Base-by-base conservation (phyloP, 2,888 invertebrate species). In the Aspidiotus destructor region DNA sequence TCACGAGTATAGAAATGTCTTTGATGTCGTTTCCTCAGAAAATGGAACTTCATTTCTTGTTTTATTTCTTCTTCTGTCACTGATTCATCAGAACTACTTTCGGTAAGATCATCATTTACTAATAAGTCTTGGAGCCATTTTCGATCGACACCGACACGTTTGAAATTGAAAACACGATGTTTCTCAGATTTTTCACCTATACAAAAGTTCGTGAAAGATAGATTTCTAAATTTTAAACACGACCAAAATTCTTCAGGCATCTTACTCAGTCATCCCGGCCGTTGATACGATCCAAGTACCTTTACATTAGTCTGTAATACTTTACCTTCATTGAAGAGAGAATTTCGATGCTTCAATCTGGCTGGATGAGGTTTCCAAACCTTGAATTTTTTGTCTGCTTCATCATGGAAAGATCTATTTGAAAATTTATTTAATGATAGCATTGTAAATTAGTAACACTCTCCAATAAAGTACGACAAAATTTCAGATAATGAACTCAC, bases 121-220 rank as follows among this genome's bases (percentile, higher is more conserved):
- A 96, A 78, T 15, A 92, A 82, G 77, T 91, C 88, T 75, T 88
- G 85, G 8, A 96, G 78, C 94, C 95, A 96, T 74, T 86, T 84
- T 70, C 95, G 81, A 75, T 90, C 89, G 71, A 86, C 85, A 69
- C 88, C 89, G 17, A 92, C 84, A 74, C 85, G 87, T 55, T 85
- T 83, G 74, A 94, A 86, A 77, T 95, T 96, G 77, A 87, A 93
- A 8, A 91, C 77, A 68, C 88, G 82, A 2, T 85, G 79, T 73
- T 88, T 86, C 73, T 90, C 89, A 74, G 85, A 83, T 75, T 86
- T 84, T 16, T 87, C 82, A 75, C 91, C 74, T 74, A 62, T 65
- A 70, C 65, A 62, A 28, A 28, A 28, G 28, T 28, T 28, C 28
- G 5, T 5, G 5, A 28, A 28, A 28, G 28, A 28, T 28, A 28